A percentile compares a stretch with the other conserved stretches of the same genome.
phyloP scores from a whole-genome alignment of 2,797 vertebrate genomes.

The Spondyliosoma cantharus region DNA sequence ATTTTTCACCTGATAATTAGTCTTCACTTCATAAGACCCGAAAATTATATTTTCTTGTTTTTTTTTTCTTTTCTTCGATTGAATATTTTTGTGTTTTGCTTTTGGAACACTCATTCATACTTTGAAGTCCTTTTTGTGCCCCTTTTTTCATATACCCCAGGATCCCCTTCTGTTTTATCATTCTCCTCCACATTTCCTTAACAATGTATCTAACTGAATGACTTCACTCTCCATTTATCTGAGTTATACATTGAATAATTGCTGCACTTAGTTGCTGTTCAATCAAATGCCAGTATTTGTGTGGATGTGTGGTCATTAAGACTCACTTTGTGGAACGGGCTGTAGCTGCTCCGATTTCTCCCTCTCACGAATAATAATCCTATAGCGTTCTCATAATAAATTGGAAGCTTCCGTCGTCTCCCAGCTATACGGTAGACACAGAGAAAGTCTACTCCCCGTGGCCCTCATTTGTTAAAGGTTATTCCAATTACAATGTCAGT shows the following conservation, averaged over 20 bases:
- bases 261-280: not conserved
- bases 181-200: not conserved
- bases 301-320: not conserved
- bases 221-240: not conserved
- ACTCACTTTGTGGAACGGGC: not conserved
- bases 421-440: not conserved
- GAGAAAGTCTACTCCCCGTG: not conserved
- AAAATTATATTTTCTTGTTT: too few relatives aligned
- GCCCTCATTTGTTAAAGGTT: constrained; percentile 29
- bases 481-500: constrained; percentile 16
- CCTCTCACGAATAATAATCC: not conserved
- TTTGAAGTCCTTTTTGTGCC: not conserved
- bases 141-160: not conserved
- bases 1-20: not conserved
- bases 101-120: not conserved
- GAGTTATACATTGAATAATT: not conserved
- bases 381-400: not conserved
- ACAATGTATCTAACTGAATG: not conserved
- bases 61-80: too few relatives aligned
- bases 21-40: too few relatives aligned
- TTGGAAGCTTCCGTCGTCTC: not conserved
- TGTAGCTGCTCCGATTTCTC: not conserved
- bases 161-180: not conserved
- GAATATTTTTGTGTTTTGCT: not conserved
- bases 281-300: not conserved